Evolutionary conservation across 2,888 invertebrate species (phyloP).

Genomic region (Pherbina coryleti): DNA sequence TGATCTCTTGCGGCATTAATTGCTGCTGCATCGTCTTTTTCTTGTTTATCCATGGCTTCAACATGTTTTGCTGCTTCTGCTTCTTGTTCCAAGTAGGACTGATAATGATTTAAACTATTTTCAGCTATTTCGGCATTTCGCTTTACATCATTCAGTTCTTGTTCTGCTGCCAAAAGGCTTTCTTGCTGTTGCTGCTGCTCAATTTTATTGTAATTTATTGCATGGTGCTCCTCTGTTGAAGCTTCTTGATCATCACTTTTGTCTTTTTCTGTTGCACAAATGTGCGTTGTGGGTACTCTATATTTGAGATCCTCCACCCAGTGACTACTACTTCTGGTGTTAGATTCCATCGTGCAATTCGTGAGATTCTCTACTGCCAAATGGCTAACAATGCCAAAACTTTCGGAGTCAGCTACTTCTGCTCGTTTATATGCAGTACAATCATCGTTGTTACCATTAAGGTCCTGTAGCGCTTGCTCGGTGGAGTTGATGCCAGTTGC

Average conservation of each 20-base stretch:
- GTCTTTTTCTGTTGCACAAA: neutral
- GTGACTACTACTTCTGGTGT: neutral
- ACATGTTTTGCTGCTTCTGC: neutral
- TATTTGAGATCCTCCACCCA: neutral
- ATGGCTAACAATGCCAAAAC: neutral
- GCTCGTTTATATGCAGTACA: neutral
- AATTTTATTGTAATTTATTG: neutral
- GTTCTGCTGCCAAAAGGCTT: neutral
- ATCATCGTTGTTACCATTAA: neutral
- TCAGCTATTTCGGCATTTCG: neutral
- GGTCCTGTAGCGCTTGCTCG: neutral
- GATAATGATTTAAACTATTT: neutral
- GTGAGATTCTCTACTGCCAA: neutral
- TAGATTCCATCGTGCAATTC: neutral
- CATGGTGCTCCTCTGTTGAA: neutral
- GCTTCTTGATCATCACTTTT: too few relatives aligned
- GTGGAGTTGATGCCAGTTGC: neutral
- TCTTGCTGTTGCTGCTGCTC: conserved; percentile 2
- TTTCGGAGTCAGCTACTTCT: neutral
- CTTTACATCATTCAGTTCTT: neutral
- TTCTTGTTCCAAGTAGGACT: neutral
- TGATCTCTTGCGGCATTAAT: neutral
- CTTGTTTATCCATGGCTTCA: neutral
- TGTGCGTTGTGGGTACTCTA: neutral
- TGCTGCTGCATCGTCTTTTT: neutral